A percentile compares a stretch with the other conserved stretches of the same genome.
Conservation (phyloP, 2,113 vertebrate genomes). For the Rhinichthys klamathensis region DNA sequence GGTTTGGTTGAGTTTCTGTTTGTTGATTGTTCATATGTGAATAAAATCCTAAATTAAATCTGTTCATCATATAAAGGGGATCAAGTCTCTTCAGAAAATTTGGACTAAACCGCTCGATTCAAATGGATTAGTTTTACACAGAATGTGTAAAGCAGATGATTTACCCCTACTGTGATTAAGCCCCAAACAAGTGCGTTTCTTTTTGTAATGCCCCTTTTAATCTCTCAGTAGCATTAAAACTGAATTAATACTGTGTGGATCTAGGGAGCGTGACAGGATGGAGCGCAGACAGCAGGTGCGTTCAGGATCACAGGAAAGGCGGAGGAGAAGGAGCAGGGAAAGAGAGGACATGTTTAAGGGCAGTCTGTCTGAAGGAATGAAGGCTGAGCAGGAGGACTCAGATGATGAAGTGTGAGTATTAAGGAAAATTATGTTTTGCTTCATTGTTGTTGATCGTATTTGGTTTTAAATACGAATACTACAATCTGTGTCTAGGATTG, state of each 20-base stretch:
- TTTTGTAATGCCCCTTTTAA: no score
- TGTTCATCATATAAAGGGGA: no score
- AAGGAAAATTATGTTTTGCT: constrained; percentile 64
- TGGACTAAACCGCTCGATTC: no score
- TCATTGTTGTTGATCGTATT: not conserved
- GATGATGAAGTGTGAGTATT: constrained; percentile 90
- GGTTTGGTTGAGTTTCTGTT: no score
- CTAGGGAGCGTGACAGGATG: constrained; percentile 81
- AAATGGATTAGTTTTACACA: no score
- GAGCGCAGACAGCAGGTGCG: constrained; percentile 85
- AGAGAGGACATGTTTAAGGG: constrained; percentile 96
- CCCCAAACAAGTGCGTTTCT: no score
- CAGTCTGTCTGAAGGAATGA: constrained; percentile 98
- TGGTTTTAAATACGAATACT: not conserved
- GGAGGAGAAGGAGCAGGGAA: constrained; percentile 87
- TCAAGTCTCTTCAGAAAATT: no score
- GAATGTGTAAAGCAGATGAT: no score
- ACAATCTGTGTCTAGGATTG: constrained; percentile 76
- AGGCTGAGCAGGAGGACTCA: constrained; percentile 92
- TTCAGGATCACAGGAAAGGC: constrained; percentile 83
- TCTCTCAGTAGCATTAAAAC: not conserved
- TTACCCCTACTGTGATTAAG: no score
- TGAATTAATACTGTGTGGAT: constrained; percentile 58
- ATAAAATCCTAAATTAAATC: no score
- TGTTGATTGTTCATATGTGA: no score